Percentiles rank a stretch among this genome's conserved stretches.
These are phyloP conservation scores for Oncorhynchus nerka DNA, from an alignment of 2,113 vertebrate genomes.

Conservation along the genomic window DNA sequence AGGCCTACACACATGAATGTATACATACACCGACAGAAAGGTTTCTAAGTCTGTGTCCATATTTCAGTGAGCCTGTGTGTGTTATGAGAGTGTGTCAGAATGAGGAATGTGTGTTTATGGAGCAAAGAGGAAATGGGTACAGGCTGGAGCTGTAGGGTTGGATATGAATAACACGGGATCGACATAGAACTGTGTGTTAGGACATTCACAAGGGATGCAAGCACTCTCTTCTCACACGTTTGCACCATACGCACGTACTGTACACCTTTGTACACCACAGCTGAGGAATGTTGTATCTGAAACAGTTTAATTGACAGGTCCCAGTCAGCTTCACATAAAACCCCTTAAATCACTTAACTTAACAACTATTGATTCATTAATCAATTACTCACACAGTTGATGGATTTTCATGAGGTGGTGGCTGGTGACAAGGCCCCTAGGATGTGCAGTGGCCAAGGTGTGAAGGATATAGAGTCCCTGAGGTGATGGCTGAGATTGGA, in stretches of 20 bases:
- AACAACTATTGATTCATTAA: neutral
- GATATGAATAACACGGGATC: constrained; percentile 26
- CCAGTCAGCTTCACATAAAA: neutral
- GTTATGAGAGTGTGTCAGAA: constrained; percentile 31
- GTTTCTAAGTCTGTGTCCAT: too few relatives aligned
- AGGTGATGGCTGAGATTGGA: too few relatives aligned
- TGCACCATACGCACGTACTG: too few relatives aligned
- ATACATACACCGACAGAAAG: too few relatives aligned
- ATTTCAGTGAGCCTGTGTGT: constrained; percentile 12
- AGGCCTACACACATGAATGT: neutral
- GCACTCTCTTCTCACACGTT: too few relatives aligned
- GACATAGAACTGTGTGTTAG: too few relatives aligned
- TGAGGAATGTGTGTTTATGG: constrained; percentile 54
- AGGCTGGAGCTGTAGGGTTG: constrained; percentile 30
- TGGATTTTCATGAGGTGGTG: too few relatives aligned
- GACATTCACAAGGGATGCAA: too few relatives aligned
- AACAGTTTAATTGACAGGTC: neutral
- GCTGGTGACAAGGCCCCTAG: too few relatives aligned
- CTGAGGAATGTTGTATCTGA: too few relatives aligned
- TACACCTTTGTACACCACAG: too few relatives aligned
- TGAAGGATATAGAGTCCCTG: constrained; percentile 6
- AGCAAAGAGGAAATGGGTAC: constrained; percentile 44
- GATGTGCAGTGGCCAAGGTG: neutral
- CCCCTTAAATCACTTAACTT: neutral
- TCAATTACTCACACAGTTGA: neutral